Evolutionary conservation across 2,113 vertebrate genomes (phyloP).

Genomic region (Oplegnathus fasciatus): DNA sequence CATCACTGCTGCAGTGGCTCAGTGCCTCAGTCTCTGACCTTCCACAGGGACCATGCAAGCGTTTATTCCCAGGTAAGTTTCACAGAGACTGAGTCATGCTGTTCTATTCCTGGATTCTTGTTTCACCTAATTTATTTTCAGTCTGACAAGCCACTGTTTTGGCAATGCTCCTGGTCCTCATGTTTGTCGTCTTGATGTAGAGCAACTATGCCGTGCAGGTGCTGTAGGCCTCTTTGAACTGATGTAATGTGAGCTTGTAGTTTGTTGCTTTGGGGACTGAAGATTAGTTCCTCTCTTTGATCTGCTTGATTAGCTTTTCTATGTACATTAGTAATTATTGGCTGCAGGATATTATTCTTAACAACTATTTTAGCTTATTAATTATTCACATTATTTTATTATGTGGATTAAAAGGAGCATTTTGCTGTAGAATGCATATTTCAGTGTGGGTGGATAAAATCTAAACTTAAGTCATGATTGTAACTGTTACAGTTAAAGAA

Average conservation of each 20-base stretch:
- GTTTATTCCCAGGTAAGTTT: constrained; percentile 80
- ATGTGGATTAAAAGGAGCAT: constrained; percentile 14
- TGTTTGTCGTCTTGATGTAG: constrained; percentile 36
- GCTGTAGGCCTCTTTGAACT: constrained; percentile 41
- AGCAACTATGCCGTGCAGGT: constrained; percentile 1
- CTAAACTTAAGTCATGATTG: neutral
- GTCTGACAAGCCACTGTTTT: neutral
- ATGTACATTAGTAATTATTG: constrained; percentile 42
- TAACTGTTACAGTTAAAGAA: neutral
- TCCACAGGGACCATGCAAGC: constrained; percentile 79
- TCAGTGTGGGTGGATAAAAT: neutral
- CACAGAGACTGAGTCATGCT: constrained; percentile 20
- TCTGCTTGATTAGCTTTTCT: constrained; percentile 5
- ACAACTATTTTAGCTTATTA: constrained; percentile 27
- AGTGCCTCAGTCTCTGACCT: constrained; percentile 62
- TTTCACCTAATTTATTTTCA: constrained; percentile 3
- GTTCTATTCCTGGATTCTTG: constrained; percentile 27
- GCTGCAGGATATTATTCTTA: constrained; percentile 41
- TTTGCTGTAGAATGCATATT: neutral
- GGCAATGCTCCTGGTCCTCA: constrained; percentile 14
- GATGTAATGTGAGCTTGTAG: constrained; percentile 23
- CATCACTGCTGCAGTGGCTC: constrained; percentile 73
- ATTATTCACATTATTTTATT: constrained; percentile 6
- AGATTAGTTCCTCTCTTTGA: constrained; percentile 17
- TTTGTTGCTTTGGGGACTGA: constrained; percentile 18